Base-by-base conservation (phyloP, 1,140 invertebrate species). In the Diachasmimorpha longicaudata region DNA sequence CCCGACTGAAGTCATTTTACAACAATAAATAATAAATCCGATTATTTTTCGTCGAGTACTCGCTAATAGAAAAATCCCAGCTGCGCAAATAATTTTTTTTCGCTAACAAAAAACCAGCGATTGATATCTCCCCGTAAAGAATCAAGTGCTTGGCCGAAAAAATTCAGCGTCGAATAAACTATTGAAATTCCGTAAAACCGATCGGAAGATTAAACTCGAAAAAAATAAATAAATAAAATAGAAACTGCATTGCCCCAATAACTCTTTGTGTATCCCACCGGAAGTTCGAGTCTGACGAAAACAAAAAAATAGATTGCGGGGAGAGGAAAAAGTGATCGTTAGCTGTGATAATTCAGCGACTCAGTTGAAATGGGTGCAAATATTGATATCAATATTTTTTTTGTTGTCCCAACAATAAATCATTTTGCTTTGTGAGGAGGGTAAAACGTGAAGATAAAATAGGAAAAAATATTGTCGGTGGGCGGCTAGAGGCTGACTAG, bases 401-500 rank as follows among this genome's bases (percentile, higher is more conserved):
- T 63, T 25, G 58, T 63, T 2, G 23, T 19, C 0, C 4, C 42
- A 25, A 31, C 69, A 46, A 75, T 63, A 76, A 71, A 76, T 66
- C 42, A 71, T 48, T 16, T 70, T 63, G 69, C 25, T 66, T 46
- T 48, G 46, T 52, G 13, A 70, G 1, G 52, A 36, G 66, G 66
- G 71, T 23, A 66, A 39, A 66, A n/a, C n/a, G 39, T 14, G 6
- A 25, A 52, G 46, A 70, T 70, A 68, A 21, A 46, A 73, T 55
- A 37, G 4, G 39, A 46, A 42, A 42, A 44, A 71, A 46, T 71
- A 48, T 71, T 71, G 39, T 16, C 48, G 23, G 39, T 25, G 23
- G 8, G 44, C 1, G 13, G 42, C 9, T 6, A 39, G n/a, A n/a
- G 39, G 67, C 44, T 14, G 16, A 23, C 48, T 23, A 0, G 11